Evolutionary conservation across 2,113 vertebrate species (phyloP).

Genomic region (Trochalopteron elliotii): DNA sequence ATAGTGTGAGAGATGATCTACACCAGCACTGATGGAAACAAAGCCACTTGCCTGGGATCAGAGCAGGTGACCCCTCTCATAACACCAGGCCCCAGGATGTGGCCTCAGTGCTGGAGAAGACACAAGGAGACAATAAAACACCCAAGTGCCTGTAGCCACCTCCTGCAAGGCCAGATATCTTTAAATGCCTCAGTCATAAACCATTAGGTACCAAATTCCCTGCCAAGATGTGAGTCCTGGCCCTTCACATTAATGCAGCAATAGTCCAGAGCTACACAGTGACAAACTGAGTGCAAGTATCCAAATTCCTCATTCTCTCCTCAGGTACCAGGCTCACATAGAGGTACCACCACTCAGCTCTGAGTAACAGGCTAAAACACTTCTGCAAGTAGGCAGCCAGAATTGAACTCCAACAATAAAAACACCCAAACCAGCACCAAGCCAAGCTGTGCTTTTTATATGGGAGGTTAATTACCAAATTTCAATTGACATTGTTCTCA

Average conservation of each 20-base stretch:
- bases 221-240: fast-evolving
- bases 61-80: not conserved
- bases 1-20: not conserved
- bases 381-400: not conserved
- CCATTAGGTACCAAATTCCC: not conserved
- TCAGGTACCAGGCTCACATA: not conserved
- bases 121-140: not conserved
- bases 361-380: not conserved
- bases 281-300: not conserved
- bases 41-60: not conserved
- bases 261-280: not conserved
- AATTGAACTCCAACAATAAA: not conserved
- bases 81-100: not conserved
- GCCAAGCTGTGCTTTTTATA: not conserved
- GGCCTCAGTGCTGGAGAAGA: not conserved
- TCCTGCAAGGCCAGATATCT: not conserved
- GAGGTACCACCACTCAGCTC: not conserved
- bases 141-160: not conserved
- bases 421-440: not conserved
- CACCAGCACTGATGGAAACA: not conserved
- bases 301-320: not conserved
- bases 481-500: not conserved
- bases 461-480: not conserved
- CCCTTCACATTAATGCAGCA: not conserved
- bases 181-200: not conserved